These are phyloP conservation scores for Drosophila borealis DNA, from an alignment of 2,888 invertebrate species.

Conservation along the genomic window DNA sequence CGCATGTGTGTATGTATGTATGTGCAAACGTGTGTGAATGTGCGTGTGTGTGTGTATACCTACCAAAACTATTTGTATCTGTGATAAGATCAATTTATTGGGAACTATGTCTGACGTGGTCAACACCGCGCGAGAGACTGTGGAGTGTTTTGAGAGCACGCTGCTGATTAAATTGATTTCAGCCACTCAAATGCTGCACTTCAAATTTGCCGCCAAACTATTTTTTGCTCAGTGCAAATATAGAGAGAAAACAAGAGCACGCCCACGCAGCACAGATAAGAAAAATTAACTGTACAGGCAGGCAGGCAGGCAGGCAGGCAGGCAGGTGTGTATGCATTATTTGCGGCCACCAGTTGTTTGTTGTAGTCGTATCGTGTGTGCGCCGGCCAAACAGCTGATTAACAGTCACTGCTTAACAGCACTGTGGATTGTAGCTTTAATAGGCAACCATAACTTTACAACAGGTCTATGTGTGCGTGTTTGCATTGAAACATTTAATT, in stretches of 20 bases:
- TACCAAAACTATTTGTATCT: constrained; percentile 11
- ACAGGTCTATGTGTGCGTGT: not conserved
- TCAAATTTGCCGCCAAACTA: constrained; percentile 38
- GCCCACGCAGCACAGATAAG: constrained; percentile 6
- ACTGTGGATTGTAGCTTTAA: not conserved
- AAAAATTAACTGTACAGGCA: not conserved
- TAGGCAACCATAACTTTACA: not conserved
- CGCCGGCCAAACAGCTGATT: not conserved
- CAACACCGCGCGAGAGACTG: constrained; percentile 8
- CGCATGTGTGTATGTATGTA: not conserved
- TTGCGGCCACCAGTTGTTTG: not conserved
- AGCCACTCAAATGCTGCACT: constrained; percentile 1
- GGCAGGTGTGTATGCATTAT: not conserved
- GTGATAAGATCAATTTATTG: constrained; percentile 26
- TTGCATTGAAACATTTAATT: not conserved
- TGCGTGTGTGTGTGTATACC: not conserved
- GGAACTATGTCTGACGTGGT: constrained; percentile 34
- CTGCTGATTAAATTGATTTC: constrained; percentile 3
- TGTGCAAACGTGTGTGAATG: not conserved
- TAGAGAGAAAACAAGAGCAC: constrained; percentile 3
- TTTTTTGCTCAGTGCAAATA: not conserved
- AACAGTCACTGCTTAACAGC: not conserved
- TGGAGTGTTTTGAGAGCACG: not conserved
- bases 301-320: not conserved
- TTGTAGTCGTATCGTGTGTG: not conserved